phyloP scores from a whole-genome alignment of 1,140 invertebrate species.

The Coenobita brevimanus region DNA sequence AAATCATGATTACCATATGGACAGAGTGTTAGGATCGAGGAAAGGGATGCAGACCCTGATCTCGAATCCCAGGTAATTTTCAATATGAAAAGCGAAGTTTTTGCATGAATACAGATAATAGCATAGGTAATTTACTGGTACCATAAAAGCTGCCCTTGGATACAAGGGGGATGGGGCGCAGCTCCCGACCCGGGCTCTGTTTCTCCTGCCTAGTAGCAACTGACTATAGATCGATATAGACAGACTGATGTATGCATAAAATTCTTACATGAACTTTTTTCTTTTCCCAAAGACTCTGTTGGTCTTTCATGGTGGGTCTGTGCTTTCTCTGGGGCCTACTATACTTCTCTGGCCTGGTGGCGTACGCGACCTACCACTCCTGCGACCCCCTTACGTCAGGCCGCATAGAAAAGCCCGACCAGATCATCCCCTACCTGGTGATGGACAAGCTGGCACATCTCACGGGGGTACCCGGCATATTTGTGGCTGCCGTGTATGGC shows the following conservation, averaged over 20 bases:
- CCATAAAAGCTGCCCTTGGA: too few relatives aligned
- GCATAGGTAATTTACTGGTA: too few relatives aligned
- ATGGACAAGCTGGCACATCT: constrained; percentile 3
- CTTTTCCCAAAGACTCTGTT: background rate
- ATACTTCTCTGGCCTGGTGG: constrained; percentile 22
- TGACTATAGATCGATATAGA: too few relatives aligned
- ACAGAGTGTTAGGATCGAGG: too few relatives aligned
- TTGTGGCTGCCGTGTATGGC: constrained; percentile 8
- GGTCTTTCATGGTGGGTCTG: background rate
- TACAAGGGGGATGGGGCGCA: too few relatives aligned
- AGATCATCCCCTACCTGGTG: constrained; percentile 17
- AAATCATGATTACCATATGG: too few relatives aligned
- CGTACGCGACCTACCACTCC: constrained; percentile 21
- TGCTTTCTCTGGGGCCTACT: constrained; percentile 8
- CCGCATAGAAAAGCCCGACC: background rate
- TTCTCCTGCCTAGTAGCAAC: too few relatives aligned
- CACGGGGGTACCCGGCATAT: constrained; percentile 2
- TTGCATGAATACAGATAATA: too few relatives aligned
- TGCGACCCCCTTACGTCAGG: background rate
- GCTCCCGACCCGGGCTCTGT: too few relatives aligned
- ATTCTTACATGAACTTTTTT: background rate
- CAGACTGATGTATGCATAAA: background rate
- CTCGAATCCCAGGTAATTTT: too few relatives aligned
- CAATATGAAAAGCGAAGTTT: too few relatives aligned
- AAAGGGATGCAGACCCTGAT: too few relatives aligned